A percentile compares a stretch with the other conserved stretches of the same genome.
These are phyloP conservation scores for Dicrurus megarhynchus DNA, from an alignment of 2,113 vertebrate genomes.

Conservation along the genomic window DNA sequence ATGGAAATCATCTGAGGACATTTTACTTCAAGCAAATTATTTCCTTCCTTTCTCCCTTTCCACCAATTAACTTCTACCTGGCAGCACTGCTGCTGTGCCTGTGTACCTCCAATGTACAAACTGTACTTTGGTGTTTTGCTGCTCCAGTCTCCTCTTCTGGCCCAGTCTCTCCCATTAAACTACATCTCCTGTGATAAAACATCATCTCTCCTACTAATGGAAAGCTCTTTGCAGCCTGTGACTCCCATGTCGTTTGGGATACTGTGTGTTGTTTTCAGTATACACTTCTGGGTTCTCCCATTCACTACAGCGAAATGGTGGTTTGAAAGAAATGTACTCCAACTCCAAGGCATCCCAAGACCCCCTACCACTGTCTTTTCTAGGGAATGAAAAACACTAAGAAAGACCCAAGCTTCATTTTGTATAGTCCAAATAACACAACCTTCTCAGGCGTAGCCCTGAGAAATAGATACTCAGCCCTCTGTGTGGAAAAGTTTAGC, in stretches of 20 bases:
- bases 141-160: not conserved
- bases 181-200: not conserved
- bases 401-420: not conserved
- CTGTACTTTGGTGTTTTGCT: not conserved
- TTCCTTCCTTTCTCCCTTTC: not conserved
- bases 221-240: not conserved
- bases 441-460: not conserved
- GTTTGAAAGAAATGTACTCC: not conserved
- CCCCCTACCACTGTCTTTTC: rapidly evolving
- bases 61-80: not conserved
- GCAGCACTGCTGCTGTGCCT: not conserved
- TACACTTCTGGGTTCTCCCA: not conserved
- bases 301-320: not conserved
- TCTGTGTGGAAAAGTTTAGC: not conserved
- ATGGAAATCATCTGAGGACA: not conserved
- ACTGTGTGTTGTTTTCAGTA: not conserved
- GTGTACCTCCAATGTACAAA: not conserved
- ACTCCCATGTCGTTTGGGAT: not conserved
- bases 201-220: not conserved
- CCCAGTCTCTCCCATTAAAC: not conserved
- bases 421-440: not conserved
- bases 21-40: not conserved
- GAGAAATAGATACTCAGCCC: not conserved
- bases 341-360: not conserved
- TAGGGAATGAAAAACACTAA: not conserved